Evolutionary conservation across 2,113 vertebrate species (phyloP).

Genomic region (Nothocercus julius): DNA sequence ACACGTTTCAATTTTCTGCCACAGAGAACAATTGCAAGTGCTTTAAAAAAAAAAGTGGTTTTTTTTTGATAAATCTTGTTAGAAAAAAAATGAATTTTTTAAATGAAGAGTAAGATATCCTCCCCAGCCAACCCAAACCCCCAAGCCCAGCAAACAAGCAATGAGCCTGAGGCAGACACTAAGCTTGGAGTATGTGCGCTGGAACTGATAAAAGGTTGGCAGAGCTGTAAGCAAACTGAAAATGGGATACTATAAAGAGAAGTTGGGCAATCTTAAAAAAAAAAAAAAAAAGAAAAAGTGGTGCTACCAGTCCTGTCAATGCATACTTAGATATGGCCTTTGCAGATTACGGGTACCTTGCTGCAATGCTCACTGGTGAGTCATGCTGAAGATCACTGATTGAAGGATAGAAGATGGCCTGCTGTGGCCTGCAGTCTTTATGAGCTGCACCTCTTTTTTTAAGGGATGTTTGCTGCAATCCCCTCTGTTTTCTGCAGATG

Average conservation of each 20-base stretch:
- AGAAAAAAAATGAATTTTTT: neutral
- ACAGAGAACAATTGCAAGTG: neutral
- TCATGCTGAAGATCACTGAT: slow-evolving; percentile 52
- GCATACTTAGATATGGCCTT: slow-evolving; percentile 39
- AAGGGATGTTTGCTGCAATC: slow-evolving; percentile 50
- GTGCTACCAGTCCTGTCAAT: slow-evolving; percentile 62
- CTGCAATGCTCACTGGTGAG: slow-evolving; percentile 41
- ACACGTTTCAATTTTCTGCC: neutral
- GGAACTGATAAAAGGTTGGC: slow-evolving; percentile 31
- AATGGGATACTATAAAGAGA: slow-evolving; percentile 37
- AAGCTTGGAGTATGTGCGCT: neutral
- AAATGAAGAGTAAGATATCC: neutral
- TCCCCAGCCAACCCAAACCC: neutral
- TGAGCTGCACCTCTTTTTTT: slow-evolving; percentile 40
- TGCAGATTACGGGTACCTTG: slow-evolving; percentile 47
- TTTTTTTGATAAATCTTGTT: neutral
- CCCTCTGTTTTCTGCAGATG: slow-evolving; percentile 29
- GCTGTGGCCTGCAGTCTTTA: slow-evolving; percentile 36
- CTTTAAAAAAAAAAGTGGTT: neutral
- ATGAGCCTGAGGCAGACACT: neutral
- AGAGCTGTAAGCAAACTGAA: slow-evolving; percentile 41
- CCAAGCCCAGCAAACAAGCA: neutral
- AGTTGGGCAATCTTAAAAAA: slow-evolving; percentile 46
- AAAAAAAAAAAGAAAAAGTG: slow-evolving; percentile 42
- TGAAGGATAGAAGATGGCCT: slow-evolving; percentile 53